Conservation (phyloP, 2,113 vertebrate species). For the Ranitomeya variabilis region DNA sequence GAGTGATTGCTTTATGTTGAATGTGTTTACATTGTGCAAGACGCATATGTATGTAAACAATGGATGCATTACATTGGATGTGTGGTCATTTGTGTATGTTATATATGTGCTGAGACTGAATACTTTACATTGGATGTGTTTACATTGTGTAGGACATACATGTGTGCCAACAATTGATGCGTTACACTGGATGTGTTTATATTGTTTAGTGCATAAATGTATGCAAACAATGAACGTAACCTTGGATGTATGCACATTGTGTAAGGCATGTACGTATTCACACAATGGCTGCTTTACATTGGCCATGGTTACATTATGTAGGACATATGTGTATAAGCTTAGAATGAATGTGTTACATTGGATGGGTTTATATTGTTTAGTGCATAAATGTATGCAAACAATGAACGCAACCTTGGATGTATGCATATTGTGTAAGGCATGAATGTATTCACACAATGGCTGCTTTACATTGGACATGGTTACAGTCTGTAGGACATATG, state of each 20-base stretch:
- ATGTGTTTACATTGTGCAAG: not conserved
- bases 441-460: no score
- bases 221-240: not conserved
- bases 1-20: no score
- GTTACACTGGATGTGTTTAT: not conserved
- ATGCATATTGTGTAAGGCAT: no score
- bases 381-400: no score
- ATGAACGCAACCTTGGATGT: not conserved
- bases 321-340: no score
- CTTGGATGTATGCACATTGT: not conserved
- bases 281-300: no score
- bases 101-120: not conserved
- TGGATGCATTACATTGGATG: not conserved
- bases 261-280: no score
- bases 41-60: not conserved
- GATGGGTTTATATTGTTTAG: no score
- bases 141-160: not conserved
- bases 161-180: not conserved
- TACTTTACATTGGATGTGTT: not conserved
- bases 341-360: no score
- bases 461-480: no score
- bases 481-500: no score
- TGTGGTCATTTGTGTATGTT: not conserved
- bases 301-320: no score
- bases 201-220: not conserved